Evolutionary conservation across 64 coral and sea anemone species (phyloP).

Genomic region (Montipora cactus): DNA sequence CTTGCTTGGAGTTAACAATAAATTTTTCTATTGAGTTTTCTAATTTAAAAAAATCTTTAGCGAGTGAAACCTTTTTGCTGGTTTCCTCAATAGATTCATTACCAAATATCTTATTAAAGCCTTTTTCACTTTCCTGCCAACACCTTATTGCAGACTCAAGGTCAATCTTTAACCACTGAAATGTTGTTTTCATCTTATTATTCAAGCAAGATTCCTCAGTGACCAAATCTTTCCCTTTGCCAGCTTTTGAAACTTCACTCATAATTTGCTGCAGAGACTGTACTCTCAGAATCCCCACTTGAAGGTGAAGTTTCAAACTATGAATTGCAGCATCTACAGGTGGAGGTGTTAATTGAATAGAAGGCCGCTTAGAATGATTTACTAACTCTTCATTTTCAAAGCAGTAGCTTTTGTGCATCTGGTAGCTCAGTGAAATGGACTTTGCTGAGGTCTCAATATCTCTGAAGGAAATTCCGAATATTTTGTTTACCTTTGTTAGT

Average conservation of each 20-base stretch:
- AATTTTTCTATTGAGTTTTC: neutral
- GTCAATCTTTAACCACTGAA: constrained; percentile 66
- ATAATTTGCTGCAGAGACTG: constrained; percentile 39
- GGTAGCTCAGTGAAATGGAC: constrained; percentile 74
- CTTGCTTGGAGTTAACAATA: neutral
- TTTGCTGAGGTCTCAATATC: neutral
- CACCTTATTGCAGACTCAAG: constrained; percentile 81
- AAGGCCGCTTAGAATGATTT: neutral
- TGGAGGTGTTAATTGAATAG: constrained; percentile 43
- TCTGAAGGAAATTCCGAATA: constrained; percentile 55
- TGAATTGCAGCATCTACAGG: constrained; percentile 61
- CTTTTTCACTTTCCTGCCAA: constrained; percentile 77
- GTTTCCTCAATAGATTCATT: neutral
- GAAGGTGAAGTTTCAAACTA: constrained; percentile 85
- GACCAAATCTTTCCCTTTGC: constrained; percentile 16
- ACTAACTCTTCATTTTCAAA: constrained; percentile 21
- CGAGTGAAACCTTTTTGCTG: neutral
- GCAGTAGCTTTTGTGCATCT: constrained; percentile 70
- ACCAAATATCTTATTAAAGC: constrained; percentile 20
- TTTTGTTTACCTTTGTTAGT: constrained; percentile 5
- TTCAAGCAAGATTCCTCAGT: neutral
- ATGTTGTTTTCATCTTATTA: constrained; percentile 30
- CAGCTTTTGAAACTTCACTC: constrained; percentile 11
- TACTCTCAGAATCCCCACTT: constrained; percentile 62
- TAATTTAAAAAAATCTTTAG: neutral